Percentiles rank a stretch among this genome's conserved stretches.
Evolutionary conservation across 2,113 vertebrate species (phyloP).

Genomic region (Blennius ocellaris): DNA sequence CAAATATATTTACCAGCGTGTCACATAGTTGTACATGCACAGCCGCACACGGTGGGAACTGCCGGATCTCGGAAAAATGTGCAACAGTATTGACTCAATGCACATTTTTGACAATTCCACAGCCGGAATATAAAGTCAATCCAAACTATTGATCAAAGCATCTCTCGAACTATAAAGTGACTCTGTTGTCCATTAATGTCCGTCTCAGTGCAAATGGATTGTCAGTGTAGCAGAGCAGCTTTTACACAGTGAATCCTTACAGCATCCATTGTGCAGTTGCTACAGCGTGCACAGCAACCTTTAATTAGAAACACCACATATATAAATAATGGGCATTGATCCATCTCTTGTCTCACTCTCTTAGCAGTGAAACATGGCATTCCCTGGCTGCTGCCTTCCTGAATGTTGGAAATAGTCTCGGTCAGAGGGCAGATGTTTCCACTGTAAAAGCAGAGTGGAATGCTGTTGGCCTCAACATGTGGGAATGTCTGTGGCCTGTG

Average conservation of each 20-base stretch:
- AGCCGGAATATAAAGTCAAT: too few species aligned
- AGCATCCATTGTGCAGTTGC: not conserved
- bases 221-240: not conserved
- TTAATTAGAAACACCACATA: constrained; percentile 25
- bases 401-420: constrained; percentile 63
- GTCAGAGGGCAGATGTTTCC: constrained; percentile 77
- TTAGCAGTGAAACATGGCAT: constrained; percentile 52
- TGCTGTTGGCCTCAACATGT: constrained; percentile 68
- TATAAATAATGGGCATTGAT: constrained; percentile 48
- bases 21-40: too few species aligned
- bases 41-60: too few species aligned
- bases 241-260: not conserved
- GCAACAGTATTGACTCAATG: too few species aligned
- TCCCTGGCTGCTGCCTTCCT: constrained; percentile 62
- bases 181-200: not conserved
- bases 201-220: not conserved
- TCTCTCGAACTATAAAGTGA: too few species aligned
- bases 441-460: constrained; percentile 75
- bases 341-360: constrained; percentile 31
- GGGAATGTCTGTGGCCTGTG: constrained; percentile 60
- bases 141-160: too few species aligned
- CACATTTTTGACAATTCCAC: too few species aligned
- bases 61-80: too few species aligned
- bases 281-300: constrained; percentile 14
- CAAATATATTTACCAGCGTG: too few species aligned